Evolutionary conservation across 2,797 vertebrate species (phyloP), one percentile per base, ranked within the genome.

Genomic region (Hydrolagus colliei): DNA sequence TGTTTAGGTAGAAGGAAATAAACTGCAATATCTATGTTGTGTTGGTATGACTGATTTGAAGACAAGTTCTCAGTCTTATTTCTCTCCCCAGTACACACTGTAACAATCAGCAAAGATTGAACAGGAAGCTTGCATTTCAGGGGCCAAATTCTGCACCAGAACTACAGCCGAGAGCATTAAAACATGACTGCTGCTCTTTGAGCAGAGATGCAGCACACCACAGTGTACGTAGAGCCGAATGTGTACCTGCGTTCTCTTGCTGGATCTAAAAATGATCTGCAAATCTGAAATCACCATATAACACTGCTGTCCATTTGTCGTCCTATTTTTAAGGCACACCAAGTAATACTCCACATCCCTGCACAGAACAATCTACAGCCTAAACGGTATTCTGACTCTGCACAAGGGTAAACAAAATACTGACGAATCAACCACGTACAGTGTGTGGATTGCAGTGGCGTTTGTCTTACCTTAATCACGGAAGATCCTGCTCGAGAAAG

Each of bases 391-490:
- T 41, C 14, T 2, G 11, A 84, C 14, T 71, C 68, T 67, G n/a
- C 1, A 11, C 1, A 11, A 71, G 41, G 4, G 4, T 6, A 84
- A 84, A 71, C 16, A 18, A 68, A 84, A 68, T 71, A 18, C 65
- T 71, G 65, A 84, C 71, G 63, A 52, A 71, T 35, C 32, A 84
- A 5, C 41, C 41, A 32, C 41, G 22, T 52, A 6, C 32, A 18
- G 71, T 10, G 63, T 9, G 63, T 16, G 71, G 35, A 84, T 68
- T 71, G 32, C 79, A 84, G 18, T 84, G 79, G 16, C 71, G 41
- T 84, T 67, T 87, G 86, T 85, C 89, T 92, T 93, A 98, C 97
- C 96, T 97, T 98, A 90, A 98, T 97, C 88, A 97, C 96, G 5
- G 97, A 97, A 62, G 94, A 92, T 88, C 93, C 95, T 72, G 93